A percentile compares a stretch with the other conserved stretches of the same genome.
Conservation (phyloP, 2,113 vertebrate genomes). For the Thermophis baileyi region DNA sequence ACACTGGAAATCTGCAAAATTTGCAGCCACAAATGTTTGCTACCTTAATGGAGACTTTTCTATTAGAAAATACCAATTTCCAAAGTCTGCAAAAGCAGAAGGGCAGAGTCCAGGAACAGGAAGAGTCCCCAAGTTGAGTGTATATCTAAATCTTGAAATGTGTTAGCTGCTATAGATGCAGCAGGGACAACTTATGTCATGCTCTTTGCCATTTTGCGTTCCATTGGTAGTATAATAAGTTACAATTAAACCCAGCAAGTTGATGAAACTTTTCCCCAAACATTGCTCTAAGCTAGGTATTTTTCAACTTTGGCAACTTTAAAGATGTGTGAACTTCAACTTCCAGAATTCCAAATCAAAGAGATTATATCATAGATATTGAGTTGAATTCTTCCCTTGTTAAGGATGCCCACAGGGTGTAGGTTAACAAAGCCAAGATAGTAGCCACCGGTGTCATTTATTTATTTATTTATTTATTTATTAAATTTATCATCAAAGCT, state of each 20-base stretch:
- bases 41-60: not conserved
- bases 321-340: not conserved
- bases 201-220: not conserved
- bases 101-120: not conserved
- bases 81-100: not conserved
- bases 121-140: not conserved
- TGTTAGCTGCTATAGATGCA: not conserved
- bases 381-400: not conserved
- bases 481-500: too few relatives aligned
- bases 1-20: slow-evolving; percentile 23
- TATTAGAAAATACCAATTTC: not conserved
- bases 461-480: too few relatives aligned
- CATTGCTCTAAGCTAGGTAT: not conserved
- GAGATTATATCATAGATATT: too few relatives aligned
- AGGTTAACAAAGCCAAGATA: too few relatives aligned
- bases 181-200: not conserved
- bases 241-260: not conserved
- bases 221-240: not conserved
- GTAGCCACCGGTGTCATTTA: too few relatives aligned
- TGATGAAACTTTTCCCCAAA: not conserved
- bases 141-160: not conserved
- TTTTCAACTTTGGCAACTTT: not conserved
- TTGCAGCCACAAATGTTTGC: not conserved
- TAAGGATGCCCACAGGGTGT: too few relatives aligned
- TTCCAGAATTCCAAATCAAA: not conserved